A percentile compares a stretch with the other conserved stretches of the same genome.
phyloP scores from a whole-genome alignment of 1,140 invertebrate genomes.

The Sminthurinus signatus region DNA sequence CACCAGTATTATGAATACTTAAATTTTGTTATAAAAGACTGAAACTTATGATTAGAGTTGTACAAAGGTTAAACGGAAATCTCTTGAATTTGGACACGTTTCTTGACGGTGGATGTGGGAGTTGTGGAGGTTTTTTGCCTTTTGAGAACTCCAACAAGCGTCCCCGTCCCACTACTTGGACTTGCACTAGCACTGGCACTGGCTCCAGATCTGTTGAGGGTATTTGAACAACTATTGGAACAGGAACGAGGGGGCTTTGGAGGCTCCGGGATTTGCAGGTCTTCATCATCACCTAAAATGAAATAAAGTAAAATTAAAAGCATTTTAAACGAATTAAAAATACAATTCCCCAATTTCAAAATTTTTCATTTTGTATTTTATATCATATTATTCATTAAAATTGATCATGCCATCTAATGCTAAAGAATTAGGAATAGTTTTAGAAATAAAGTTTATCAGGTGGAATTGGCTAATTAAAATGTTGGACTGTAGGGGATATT shows the following conservation, averaged over 20 bases:
- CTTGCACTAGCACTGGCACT: slow-evolving; percentile 27
- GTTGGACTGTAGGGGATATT: too few relatives aligned
- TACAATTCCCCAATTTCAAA: neutral
- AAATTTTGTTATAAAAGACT: too few relatives aligned
- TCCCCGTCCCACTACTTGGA: slow-evolving; percentile 31
- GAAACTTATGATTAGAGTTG: too few relatives aligned
- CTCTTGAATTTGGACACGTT: slow-evolving; percentile 78
- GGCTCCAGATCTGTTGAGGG: neutral
- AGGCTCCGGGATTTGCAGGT: neutral
- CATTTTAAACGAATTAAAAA: neutral
- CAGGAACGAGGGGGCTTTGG: neutral
- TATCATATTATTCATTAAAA: too few relatives aligned
- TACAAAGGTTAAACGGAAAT: slow-evolving; percentile 60
- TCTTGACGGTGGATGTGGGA: slow-evolving; percentile 56
- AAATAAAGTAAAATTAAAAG: slow-evolving; percentile 3
- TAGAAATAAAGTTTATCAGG: too few relatives aligned
- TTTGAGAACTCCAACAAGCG: slow-evolving; percentile 38
- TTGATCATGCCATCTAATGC: too few relatives aligned
- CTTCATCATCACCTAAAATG: slow-evolving; percentile 13
- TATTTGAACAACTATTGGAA: neutral
- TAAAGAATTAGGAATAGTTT: too few relatives aligned
- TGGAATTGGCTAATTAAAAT: too few relatives aligned
- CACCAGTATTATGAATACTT: too few relatives aligned
- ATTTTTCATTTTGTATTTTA: too few relatives aligned
- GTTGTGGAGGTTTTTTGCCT: slow-evolving; percentile 27